Base-by-base conservation (phyloP, 2,888 invertebrate genomes). In the Teleogryllus oceanicus region DNA sequence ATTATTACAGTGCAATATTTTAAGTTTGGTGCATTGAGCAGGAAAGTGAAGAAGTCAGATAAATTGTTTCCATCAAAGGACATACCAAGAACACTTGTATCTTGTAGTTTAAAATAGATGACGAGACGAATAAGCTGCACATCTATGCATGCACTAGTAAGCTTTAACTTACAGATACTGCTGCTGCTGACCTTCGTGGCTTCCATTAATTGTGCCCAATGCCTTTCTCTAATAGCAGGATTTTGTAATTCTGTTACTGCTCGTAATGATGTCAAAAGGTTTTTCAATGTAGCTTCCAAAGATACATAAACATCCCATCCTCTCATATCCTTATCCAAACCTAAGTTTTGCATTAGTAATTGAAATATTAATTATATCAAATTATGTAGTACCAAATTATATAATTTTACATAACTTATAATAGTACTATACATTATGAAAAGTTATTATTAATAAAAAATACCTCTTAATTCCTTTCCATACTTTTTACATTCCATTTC, bases 241-340 rank as follows among this genome's bases (percentile, higher is more conserved):
- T 98, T 98, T 87, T 98, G 97, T 12, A 98, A 88, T 85, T 98
- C 97, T 5, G 96, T 95, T 2, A 98, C 95, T 1, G 97, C 97
- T 86, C 96, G 90, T 83, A 98, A 87, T 0, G 98, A 97, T 0
- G 97, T 96, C 90, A 98, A 91, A 90, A 98, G 93, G 87, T 98
- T 98, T 88, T 95, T 96, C 49, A 98, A 92, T 8, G 92, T 92
- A 10, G 90, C 91, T 87, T 98, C 97, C 82, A 95, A 90, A 49
- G 92, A 90, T n/a, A 89, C 85, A 86, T 94, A 98, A 4, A 96
- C 92, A 81, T 95, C 93, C 94, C 94, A 92, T 13, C 86, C 85
- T 81, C 91, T 88, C 85, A 90, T 89, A 83, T 92, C 92, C 84
- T 92, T 92, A 85, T 92, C 92, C 84, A 92, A 85, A 13, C 88